Evolutionary conservation across 2,888 invertebrate genomes (phyloP), one percentile per base, ranked within the genome.

Genomic region (Eupithecia subumbrata): DNA sequence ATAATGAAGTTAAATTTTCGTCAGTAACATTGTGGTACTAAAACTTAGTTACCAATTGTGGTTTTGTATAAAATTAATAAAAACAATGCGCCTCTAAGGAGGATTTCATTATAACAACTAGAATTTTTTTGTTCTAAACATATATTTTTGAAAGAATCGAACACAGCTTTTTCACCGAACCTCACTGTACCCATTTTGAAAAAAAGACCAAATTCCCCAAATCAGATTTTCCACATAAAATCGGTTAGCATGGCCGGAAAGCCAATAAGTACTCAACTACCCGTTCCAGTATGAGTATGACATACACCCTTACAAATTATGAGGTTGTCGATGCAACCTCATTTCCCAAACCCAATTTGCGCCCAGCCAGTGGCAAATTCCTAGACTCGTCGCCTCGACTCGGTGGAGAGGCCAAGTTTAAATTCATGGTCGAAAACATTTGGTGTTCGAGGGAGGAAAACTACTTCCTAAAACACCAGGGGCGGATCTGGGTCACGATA

Each of bases 391-490:
- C n/a, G n/a, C n/a, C n/a, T n/a, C n/a, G n/a, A n/a, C n/a, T n/a
- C n/a, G n/a, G n/a, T n/a, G n/a, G n/a, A 69, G 64, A 30, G 52
- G 37, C 74, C 69, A 77, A 77, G 72, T 77, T 77, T 70, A 34
- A 70, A 75, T 73, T 75, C 74, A 74, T 75, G 74, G 77, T 64
- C 74, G 70, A 73, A 70, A 72, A 70, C 72, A 75, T 74, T 73
- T 60, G 69, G 60, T 69, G 52, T 63, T 70, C 43, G 43, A 64
- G 73, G 45, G n/a, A 73, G 69, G 40, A 40, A 66, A 66, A 67
- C 66, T 37, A 67, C 66, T 67, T 66, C 22, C n/a, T 40, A 34
- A 30, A 30, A 34, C 18, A 67, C 37, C 66, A 67, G 66, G 34
- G 40, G 11, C 11, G 34, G 14, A 67, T 67, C 12, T 67, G 40